Evolutionary conservation across 2,888 invertebrate species (phyloP).

Genomic region (Aleiodes testaceus): DNA sequence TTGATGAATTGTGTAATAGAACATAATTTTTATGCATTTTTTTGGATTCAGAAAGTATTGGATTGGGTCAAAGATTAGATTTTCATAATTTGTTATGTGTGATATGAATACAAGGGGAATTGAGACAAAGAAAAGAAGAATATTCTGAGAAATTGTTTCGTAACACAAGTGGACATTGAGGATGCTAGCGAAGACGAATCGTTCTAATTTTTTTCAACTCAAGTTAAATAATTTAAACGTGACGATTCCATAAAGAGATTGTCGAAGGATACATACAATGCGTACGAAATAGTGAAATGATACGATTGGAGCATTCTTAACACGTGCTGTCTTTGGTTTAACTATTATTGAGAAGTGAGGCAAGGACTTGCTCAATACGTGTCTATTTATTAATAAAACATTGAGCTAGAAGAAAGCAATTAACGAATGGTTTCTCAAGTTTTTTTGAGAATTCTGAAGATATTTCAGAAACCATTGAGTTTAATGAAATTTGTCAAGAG

Average conservation of each 20-base stretch:
- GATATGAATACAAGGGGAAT: background rate
- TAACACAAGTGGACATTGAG: background rate
- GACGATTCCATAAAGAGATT: constrained; percentile 41
- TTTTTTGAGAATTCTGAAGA: background rate
- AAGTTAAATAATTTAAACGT: constrained; percentile 61
- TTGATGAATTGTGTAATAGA: too few species aligned
- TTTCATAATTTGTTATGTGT: too few species aligned
- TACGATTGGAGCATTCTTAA: background rate
- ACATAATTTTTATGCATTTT: too few species aligned
- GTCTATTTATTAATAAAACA: constrained; percentile 5
- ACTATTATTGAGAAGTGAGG: constrained; percentile 53
- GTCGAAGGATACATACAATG: background rate
- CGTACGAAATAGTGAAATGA: constrained; percentile 10
- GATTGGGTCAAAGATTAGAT: too few species aligned
- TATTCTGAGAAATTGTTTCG: constrained; percentile 2
- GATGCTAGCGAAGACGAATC: background rate
- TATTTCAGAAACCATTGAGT: too few species aligned
- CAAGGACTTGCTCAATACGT: constrained; percentile 53
- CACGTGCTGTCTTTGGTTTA: constrained; percentile 50
- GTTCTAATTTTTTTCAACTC: constrained; percentile 39
- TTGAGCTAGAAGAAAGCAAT: background rate
- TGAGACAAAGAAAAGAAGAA: background rate
- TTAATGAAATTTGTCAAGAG: too few species aligned
- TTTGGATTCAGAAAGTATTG: too few species aligned
- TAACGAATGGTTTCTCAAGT: background rate